Percentiles rank a stretch among this genome's conserved stretches.
phyloP scores from a whole-genome alignment of 2,888 invertebrate genomes.

The Lepidochrysops patricia region DNA sequence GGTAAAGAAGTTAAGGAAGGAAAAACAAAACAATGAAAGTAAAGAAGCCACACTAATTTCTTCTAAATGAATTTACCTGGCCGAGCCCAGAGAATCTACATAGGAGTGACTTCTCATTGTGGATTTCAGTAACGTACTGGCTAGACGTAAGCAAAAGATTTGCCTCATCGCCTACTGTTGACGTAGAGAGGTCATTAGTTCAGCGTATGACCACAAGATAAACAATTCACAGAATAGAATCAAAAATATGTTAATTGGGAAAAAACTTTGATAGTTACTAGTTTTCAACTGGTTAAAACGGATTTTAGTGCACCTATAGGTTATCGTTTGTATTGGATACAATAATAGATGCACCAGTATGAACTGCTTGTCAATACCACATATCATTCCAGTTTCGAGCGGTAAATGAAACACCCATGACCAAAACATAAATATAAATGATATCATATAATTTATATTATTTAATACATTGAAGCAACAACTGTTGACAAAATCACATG shows the following conservation, averaged over 20 bases:
- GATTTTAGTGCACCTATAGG: background rate
- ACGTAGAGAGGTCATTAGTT: constrained; percentile 65
- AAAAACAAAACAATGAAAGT: constrained; percentile 20
- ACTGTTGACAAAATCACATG: no score
- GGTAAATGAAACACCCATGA: background rate
- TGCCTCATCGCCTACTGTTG: constrained; percentile 71
- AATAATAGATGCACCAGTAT: background rate
- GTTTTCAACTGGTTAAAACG: background rate
- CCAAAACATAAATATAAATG: no score
- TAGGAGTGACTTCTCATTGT: constrained; percentile 70
- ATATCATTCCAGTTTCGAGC: background rate
- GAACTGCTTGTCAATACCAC: background rate
- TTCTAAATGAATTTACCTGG: constrained; percentile 52
- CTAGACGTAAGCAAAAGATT: constrained; percentile 53
- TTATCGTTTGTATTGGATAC: background rate
- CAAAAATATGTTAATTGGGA: background rate
- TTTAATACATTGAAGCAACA: no score
- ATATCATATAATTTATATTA: no score
- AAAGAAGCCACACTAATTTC: constrained; percentile 28
- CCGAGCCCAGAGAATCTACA: constrained; percentile 62
- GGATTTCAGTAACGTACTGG: constrained; percentile 64
- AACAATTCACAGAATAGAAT: constrained; percentile 3
- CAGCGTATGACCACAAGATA: constrained; percentile 25
- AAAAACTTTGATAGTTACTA: constrained; percentile 5
- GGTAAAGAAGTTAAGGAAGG: constrained; percentile 11